Base-by-base conservation (phyloP, 2,113 vertebrate species). In the Empidonax alnorum region DNA sequence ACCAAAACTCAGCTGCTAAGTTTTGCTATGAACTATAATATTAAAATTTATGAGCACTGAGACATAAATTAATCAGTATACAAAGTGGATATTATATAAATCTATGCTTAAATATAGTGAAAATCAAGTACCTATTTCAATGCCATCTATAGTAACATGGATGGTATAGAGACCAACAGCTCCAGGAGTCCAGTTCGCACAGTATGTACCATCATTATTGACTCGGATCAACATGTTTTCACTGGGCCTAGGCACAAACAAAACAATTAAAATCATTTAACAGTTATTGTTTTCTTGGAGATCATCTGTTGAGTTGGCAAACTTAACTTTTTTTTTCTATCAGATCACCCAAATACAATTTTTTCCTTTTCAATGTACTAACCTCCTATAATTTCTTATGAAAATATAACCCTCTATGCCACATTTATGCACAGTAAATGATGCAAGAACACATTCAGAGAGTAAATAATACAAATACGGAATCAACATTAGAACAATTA, bases 151-250 rank as follows among this genome's bases (percentile, higher is more conserved):
- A 62, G 99, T 99, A 92, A 99, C 99, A 47, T 99, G 99, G 93
- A 99, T 99, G 46, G 99, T 99, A 63, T 99, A 99, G 69, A 99
- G 99, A 65, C 99, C 99, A n/a, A 99, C 98, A 42, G 99, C 99
- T 94, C 99, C 99, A 53, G 99, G 99, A 79, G 99, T 99, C 99
- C 99, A 99, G 95, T 99, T 99, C 90, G 99, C 99, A 92, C 99
- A 99, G 72, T 99, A 99, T 82, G 99, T 99, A 63, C 99, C 99
- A 92, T 99, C 99, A 35, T 99, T 99, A 97, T 99, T 99, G 59
- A 99, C 99, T 96, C 99, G 98, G 87, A 99, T 99, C 85, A 99
- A 98, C 99, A 99, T 99, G 95, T 99, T 99, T 97, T 99, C 99
- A 97, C 99, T 99, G 86, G 99, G 99, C 93, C 99, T 99, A 97